These are phyloP conservation scores for Cephus runcator DNA, from an alignment of 2,888 invertebrate genomes.

Conservation along the genomic window DNA sequence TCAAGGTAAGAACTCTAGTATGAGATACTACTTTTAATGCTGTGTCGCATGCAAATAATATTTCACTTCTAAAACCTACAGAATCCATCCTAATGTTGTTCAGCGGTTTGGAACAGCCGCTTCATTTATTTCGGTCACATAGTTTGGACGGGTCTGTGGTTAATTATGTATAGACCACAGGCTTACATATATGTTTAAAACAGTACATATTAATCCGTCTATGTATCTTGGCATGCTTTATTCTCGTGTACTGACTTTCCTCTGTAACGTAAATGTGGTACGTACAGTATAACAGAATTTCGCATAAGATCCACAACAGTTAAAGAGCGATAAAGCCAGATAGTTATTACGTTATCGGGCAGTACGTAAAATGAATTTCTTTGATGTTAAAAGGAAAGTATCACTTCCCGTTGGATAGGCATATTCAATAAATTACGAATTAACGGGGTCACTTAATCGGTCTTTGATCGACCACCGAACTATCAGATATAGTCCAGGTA, in stretches of 20 bases:
- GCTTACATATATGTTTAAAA: neutral
- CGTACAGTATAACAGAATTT: neutral
- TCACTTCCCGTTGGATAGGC: neutral
- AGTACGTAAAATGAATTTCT: neutral
- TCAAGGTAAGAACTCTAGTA: slow-evolving; percentile 80
- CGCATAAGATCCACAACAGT: neutral
- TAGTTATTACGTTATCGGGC: neutral
- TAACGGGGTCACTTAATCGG: neutral
- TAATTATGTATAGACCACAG: neutral
- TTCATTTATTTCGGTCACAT: neutral
- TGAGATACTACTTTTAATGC: neutral
- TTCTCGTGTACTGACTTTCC: neutral
- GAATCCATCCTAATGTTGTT: neutral
- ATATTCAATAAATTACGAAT: neutral
- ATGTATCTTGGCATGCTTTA: neutral
- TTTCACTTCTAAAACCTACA: neutral
- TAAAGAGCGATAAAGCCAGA: neutral
- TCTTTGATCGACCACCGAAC: neutral
- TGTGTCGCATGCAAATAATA: neutral
- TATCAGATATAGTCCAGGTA: neutral
- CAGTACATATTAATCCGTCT: neutral
- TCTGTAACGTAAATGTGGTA: neutral
- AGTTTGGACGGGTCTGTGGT: neutral
- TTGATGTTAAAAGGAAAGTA: neutral
- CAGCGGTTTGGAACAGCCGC: neutral